A percentile compares a stretch with the other conserved stretches of the same genome.
Conservation (phyloP, 2,797 vertebrate species). For the Ceryle rudis region DNA sequence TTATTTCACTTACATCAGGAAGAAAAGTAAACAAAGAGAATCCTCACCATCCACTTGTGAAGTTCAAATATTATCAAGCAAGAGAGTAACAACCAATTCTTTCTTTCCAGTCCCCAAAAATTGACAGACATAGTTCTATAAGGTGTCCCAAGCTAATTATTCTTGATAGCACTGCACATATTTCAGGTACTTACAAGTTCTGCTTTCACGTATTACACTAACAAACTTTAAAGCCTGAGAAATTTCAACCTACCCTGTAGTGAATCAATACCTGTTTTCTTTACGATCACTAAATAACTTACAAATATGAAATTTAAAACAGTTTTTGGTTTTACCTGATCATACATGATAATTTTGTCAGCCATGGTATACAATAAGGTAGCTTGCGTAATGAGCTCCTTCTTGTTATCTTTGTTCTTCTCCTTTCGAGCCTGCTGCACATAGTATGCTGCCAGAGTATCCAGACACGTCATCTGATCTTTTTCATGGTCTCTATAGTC, state of each 20-base stretch:
- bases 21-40: neutral
- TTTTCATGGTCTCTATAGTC: constrained; percentile 99
- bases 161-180: neutral
- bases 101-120: neutral
- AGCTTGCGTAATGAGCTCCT: constrained; percentile 98
- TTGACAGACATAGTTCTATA: neutral
- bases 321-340: constrained; percentile 87
- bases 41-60: neutral
- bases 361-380: constrained; percentile 98
- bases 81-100: neutral
- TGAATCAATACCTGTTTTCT: neutral
- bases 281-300: neutral
- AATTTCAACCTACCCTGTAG: neutral
- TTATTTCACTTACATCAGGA: neutral
- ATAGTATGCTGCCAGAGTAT: constrained; percentile 97
- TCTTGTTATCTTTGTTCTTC: constrained; percentile 99
- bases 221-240: neutral
- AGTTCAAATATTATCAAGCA: neutral
- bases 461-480: constrained; percentile 99
- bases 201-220: neutral
- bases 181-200: neutral
- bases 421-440: constrained; percentile 98
- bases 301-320: accelerated
- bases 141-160: neutral
- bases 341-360: constrained; percentile 99